phyloP scores from a whole-genome alignment of 2,888 invertebrate species.

The Lamellibrachia columna region DNA sequence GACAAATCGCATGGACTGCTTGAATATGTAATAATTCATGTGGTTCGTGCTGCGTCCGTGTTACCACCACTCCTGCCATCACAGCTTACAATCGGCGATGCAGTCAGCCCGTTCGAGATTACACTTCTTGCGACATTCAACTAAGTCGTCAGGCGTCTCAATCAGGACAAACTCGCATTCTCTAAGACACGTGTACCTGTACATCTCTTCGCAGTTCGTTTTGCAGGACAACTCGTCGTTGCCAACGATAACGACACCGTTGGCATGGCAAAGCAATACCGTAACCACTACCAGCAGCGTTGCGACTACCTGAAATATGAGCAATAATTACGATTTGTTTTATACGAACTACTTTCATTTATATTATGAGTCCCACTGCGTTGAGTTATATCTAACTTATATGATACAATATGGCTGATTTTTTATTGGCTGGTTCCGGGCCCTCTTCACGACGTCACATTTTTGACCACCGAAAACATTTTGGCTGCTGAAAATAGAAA shows the following conservation, averaged over 20 bases:
- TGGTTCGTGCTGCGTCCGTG: not conserved
- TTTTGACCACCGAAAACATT: not conserved
- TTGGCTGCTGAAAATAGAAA: not conserved
- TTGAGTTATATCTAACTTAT: no score
- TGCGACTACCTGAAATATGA: not conserved
- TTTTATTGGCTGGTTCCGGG: not conserved
- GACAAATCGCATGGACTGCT: not conserved
- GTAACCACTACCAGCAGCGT: not conserved
- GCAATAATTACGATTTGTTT: not conserved
- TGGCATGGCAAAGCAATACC: not conserved
- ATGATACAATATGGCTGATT: not conserved
- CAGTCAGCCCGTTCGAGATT: not conserved
- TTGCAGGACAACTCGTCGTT: not conserved
- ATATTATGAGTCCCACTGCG: no score
- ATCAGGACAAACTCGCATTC: slow-evolving; percentile 11
- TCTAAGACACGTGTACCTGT: not conserved
- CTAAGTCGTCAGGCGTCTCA: not conserved
- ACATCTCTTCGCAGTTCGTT: not conserved
- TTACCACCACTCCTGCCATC: not conserved
- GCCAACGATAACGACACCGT: not conserved
- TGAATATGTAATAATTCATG: not conserved
- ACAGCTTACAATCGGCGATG: not conserved
- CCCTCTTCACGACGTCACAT: not conserved
- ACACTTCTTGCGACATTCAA: not conserved
- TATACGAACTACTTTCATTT: not conserved